Base-by-base conservation (phyloP, 2,113 vertebrate genomes). In the Platichthys flesus region DNA sequence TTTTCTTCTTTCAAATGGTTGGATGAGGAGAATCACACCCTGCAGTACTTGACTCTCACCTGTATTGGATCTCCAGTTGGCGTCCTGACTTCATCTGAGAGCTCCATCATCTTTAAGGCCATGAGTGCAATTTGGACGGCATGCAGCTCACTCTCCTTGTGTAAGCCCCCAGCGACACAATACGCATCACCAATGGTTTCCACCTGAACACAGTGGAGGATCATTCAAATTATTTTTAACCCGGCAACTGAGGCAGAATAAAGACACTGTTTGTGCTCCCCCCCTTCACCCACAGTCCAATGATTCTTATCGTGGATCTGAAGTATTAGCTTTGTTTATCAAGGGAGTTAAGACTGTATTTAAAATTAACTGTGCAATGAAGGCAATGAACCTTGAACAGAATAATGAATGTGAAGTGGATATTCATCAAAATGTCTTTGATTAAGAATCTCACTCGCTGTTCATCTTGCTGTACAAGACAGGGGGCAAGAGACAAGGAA, bases 161-260 rank as follows among this genome's bases (percentile, higher is more conserved):
- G 97, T 21, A 99, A 91, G 21, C 98, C 98, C 66, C 96, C 98
- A 26, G 97, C 98, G 2, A 99, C 98, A 86, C 98, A 99, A 74
- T 99, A 99, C 0, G 98, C 98, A 81, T 99, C 98, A 1, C 98
- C 98, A 55, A 99, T 99, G 28, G 98, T 99, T 93, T 99, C 98
- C 92, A 99, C 97, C 98, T 99, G 71, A 87, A 94, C 24, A 74
- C 55, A 83, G 37, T 1, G 1, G 5, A 82, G 40, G 42, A 69
- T 61, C 14, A 56, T 42, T 31, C 54, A 23, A 63, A 60, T 67
- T 1, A 60, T 59, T 78, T 78, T 2, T 49, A 28, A 21, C 20
- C 52, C 13, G 37, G 12, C 16, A 65, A 51, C n/a, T 31, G 24
- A 62, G 51, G 76, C 2, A 23, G 35, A 74, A 59, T 14, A 60